phyloP scores from a whole-genome alignment of 2,113 vertebrate genomes.

The Eubucco bourcierii region DNA sequence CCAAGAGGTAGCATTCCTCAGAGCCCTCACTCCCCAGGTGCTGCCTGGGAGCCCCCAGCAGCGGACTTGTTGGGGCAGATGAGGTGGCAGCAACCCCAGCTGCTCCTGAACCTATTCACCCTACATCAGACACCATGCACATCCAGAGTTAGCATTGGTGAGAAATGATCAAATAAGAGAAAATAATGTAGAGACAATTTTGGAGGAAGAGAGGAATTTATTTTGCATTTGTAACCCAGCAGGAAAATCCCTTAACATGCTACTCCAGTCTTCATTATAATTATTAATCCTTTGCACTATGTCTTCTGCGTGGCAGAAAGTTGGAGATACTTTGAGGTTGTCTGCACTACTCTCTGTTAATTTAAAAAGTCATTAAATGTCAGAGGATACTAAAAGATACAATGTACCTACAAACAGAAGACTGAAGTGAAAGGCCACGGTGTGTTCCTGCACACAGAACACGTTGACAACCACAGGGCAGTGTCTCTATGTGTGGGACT shows the following conservation, averaged over 20 bases:
- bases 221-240: not conserved
- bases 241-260: not conserved
- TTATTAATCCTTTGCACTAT: not conserved
- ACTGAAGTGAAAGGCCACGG: not conserved
- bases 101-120: not conserved
- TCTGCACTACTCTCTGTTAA: not conserved
- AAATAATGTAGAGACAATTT: not conserved
- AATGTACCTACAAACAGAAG: not conserved
- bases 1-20: fast-evolving
- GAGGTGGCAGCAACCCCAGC: not conserved
- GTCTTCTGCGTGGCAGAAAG: not conserved
- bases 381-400: not conserved
- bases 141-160: not conserved
- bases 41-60: not conserved
- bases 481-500: not conserved
- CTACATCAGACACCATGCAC: not conserved
- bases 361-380: not conserved
- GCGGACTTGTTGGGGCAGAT: not conserved
- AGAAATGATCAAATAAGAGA: not conserved
- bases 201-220: not conserved
- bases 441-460: not conserved
- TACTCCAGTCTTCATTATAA: not conserved
- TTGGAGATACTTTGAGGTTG: not conserved
- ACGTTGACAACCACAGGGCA: not conserved
- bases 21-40: not conserved